A percentile compares a stretch with the other conserved stretches of the same genome.
These are phyloP conservation scores for Ptychoptera albimana DNA, from an alignment of 2,888 invertebrate genomes.

Conservation along the genomic window DNA sequence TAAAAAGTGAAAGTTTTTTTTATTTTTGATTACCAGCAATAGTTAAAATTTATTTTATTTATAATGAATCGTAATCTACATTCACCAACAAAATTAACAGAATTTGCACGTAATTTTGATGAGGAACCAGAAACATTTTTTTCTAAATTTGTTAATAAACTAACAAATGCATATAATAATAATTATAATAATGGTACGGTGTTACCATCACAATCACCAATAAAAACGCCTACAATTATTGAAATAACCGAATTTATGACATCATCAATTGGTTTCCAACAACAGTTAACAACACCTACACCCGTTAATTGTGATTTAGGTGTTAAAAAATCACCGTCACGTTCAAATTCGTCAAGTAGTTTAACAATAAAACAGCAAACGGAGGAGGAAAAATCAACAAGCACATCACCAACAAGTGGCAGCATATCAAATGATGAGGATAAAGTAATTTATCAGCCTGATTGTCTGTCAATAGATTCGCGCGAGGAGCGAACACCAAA, in stretches of 20 bases:
- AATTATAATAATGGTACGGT: conserved; percentile 29
- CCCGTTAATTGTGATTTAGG: not conserved
- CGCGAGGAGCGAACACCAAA: conserved; percentile 61
- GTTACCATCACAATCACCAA: conserved; percentile 38
- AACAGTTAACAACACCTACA: not conserved
- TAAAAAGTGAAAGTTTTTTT: not conserved
- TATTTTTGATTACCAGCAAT: conserved; percentile 4
- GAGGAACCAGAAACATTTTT: conserved; percentile 28
- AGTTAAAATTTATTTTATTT: conserved; percentile 6
- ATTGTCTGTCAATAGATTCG: not conserved
- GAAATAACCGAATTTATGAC: not conserved
- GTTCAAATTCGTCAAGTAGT: too few relatives aligned
- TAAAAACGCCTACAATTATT: conserved; percentile 32
- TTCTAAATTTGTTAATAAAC: conserved; percentile 29
- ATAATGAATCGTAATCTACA: conserved; percentile 42
- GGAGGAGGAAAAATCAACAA: not conserved
- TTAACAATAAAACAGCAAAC: not conserved
- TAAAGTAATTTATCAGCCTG: not conserved
- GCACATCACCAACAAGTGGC: not conserved
- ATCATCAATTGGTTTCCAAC: not conserved
- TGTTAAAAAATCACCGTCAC: too few relatives aligned
- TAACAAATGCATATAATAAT: conserved; percentile 29
- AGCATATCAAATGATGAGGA: not conserved
- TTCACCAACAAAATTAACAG: conserved; percentile 52
- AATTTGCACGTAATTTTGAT: conserved; percentile 46